Conservation (phyloP, 2,888 invertebrate species). For the Molanna angustata region DNA sequence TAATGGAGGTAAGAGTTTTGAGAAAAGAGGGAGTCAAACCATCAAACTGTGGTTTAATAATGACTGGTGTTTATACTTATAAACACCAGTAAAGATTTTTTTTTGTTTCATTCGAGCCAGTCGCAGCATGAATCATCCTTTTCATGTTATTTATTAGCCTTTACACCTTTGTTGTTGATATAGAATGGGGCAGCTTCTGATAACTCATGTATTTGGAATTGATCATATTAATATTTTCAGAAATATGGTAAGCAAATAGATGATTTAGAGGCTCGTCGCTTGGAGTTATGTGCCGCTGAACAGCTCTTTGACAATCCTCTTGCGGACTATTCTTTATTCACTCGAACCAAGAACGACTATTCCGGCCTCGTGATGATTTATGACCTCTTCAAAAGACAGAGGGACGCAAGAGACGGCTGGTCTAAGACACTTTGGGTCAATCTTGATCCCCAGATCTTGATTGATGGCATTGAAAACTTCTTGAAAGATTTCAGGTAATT, state of each 20-base stretch:
- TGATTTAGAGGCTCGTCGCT: slow-evolving; percentile 63
- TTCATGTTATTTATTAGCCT: no score
- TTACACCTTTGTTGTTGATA: no score
- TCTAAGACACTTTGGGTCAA: slow-evolving; percentile 85
- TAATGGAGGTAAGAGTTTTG: slow-evolving; percentile 70
- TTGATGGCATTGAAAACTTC: slow-evolving; percentile 84
- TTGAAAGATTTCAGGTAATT: slow-evolving; percentile 66
- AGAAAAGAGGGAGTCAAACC: no score
- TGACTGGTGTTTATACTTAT: no score
- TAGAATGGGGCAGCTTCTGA: no score
- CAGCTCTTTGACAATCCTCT: slow-evolving; percentile 84
- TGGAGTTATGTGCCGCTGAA: slow-evolving; percentile 63
- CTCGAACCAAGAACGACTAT: slow-evolving; percentile 61
- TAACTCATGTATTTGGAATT: no score
- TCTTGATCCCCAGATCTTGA: slow-evolving; percentile 77
- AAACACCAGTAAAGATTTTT: no score
- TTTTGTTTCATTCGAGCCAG: no score
- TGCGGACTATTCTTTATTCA: slow-evolving; percentile 76
- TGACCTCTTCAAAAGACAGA: slow-evolving; percentile 75
- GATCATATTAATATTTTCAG: slow-evolving; percentile 42
- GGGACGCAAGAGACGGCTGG: slow-evolving; percentile 75
- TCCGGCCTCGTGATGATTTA: slow-evolving; percentile 69
- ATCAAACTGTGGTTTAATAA: no score
- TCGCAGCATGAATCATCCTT: no score
- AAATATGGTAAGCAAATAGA: slow-evolving; percentile 65